Evolutionary conservation across 2,888 invertebrate species (phyloP), one percentile per base, ranked within the genome.

Genomic region (Orthonevra nobilis): DNA sequence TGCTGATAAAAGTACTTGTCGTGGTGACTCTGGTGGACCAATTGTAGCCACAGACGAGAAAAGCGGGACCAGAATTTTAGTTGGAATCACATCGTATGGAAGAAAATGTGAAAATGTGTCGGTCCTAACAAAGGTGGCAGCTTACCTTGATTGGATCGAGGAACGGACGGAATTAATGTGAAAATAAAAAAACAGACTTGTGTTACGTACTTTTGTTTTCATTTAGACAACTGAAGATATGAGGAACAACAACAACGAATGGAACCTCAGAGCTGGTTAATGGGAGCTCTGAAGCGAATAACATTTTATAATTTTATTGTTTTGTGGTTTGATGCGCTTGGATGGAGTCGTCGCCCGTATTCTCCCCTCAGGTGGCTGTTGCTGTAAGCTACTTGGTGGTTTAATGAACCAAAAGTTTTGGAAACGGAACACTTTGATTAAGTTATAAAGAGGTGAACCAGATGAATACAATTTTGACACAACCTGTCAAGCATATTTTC

Each of bases 21-120:
- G 86, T 20, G 90, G 90, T 0, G 90, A 90, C 73, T 89, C 89
- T 6, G 87, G 87, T 19, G 87, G 87, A 10, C 87, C 87, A 1
- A 74, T 88, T 52, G 88, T 86, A 12, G 70, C 86, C 23, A 87
- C 85, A 58, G 84, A 87, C 1, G 83, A 84, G 3, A 82, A 83
- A 38, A 84, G 85, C 1, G 86, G 85, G 40, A 85, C 83, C 34
- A 84, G 85, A 2, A 83, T 86, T 6, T 82, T 88, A 5, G 83
- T 88, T 34, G 88, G 88, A 0, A 81, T 88, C 17, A 88, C 87
- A 3, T 88, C 88, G 1, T 88, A 87, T 54, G 88, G 88, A 14
- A 87, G 86, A 63, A 87, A 87, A 54, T 85, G 85, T 1, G 86
- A 86, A 56, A 87, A 85, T 74, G 87, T 87, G 26, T 86, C 88